Base-by-base conservation (phyloP, 2,113 vertebrate genomes). In the Alethe castanea region DNA sequence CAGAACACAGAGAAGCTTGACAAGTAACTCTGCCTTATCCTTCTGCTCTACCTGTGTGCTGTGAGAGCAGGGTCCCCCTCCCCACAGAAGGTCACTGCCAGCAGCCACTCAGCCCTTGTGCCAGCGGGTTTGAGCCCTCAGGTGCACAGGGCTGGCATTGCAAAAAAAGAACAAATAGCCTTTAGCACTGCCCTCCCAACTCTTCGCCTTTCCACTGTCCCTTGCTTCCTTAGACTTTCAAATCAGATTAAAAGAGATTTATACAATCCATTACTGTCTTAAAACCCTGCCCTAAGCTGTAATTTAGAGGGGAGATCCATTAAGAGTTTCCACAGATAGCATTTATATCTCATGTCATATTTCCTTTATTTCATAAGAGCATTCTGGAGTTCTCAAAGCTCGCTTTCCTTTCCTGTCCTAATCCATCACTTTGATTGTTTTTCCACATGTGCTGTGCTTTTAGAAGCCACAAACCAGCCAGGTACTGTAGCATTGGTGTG, bases 1-100 rank as follows among this genome's bases (percentile, higher is more conserved):
- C 99, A 99, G 84, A 99, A 99, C 98, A 99, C 99, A 5, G 99
- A 99, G 92, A 99, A 99, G 90, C 98, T 99, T 97, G 99, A 99
- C 98, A 99, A 99, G 99, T 99, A 99, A 88, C 98, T 90, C 59
- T 59, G 33, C 25, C 48, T 74, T 94, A 54, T 77, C 81, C 17
- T 86, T 88, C 89, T 94, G 28, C 80, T 3, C 88, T 91, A 82
- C 48, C 61, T 61, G 1, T 62, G 52, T 76, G 50, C 48, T 29
- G 12, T 74, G 69, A 36, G 72, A 78, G 59, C 88, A 82, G 85
- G 77, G 67, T 52, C 22, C 35, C 62, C 89, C 56, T 82, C 80
- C 66, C 77, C 22, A 2, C 20, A 57, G 59, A 14, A 70, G 56
- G 78, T 45, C 70, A 35, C 15, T 79, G 86, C 53, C 78, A 90